Base-by-base conservation (phyloP, 2,888 invertebrate genomes). In the Siphonodentalium dalli region DNA sequence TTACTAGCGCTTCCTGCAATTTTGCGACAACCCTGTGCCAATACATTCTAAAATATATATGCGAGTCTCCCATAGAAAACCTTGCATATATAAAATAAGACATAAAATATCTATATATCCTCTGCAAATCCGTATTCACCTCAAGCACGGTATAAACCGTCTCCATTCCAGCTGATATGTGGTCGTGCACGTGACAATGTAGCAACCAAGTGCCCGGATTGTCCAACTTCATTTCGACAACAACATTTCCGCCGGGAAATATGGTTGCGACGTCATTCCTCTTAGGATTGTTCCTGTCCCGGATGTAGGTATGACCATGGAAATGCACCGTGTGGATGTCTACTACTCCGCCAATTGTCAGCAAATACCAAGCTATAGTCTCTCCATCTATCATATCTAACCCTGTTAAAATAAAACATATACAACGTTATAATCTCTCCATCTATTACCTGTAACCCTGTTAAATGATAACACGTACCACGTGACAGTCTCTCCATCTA, bases 191-290 rank as follows among this genome's bases (percentile, higher is more conserved):
- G 47, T 74, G 73, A 55, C 73, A 74, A 34, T 74, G 73, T 0
- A 74, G 44, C 11, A 72, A 44, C 73, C 73, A 74, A 7, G 65
- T 68, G 18, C 73, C 73, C 20, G 70, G 69, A 53, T 74, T 74
- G 49, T 67, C 70, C 2, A 71, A 64, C 24, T 52, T 38, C 66
- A 74, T 71, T 35, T 68, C 67, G 6, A 71, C 64, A 4, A 72
- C 69, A 20, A 70, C 69, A 33, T 71, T 72, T 5, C 69, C 66
- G 13, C 71, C 75, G 0, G 75, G 75, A 47, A 72, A 72, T 27
- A 75, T 67, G 35, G 72, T 71, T 6, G 74, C 56, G 6, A 74
- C 74, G 34, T 75, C 74, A 3, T 63, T 65, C 23, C 71, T 49
- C 31, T 69, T 66, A 6, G 61, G 44, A 8, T 57, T 51, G 15